Evolutionary conservation across 2,888 invertebrate genomes (phyloP).

Genomic region (Drosophila austrosaltans): DNA sequence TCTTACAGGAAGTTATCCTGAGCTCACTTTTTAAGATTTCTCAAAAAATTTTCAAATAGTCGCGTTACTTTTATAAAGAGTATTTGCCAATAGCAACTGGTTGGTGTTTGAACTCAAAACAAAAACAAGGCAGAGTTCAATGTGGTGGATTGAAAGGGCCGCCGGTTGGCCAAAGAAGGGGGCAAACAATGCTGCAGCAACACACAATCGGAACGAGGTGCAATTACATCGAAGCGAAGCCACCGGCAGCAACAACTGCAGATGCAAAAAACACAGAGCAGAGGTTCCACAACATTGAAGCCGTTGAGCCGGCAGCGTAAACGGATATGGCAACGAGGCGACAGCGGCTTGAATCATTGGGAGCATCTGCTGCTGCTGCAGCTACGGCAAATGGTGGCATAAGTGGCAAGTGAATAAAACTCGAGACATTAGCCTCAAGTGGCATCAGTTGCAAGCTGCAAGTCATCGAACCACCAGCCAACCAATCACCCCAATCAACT

Average conservation of each 20-base stretch:
- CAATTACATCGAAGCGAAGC: constrained; percentile 40
- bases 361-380: constrained; percentile 70
- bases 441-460: constrained; percentile 79
- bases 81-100: constrained; percentile 11
- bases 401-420: constrained; percentile 79
- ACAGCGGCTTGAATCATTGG: constrained; percentile 65
- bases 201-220: constrained; percentile 43
- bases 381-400: constrained; percentile 38
- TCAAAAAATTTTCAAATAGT: not conserved
- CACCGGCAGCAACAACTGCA: constrained; percentile 52
- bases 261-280: constrained; percentile 55
- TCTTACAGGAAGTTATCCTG: too few relatives aligned
- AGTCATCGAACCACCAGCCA: constrained; percentile 40
- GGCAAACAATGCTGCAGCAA: constrained; percentile 48
- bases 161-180: constrained; percentile 32
- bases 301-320: constrained; percentile 54
- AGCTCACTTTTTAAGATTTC: not conserved
- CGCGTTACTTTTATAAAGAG: not conserved
- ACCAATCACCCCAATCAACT: constrained; percentile 35
- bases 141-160: constrained; percentile 41
- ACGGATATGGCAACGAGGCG: constrained; percentile 63
- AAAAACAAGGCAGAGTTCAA: constrained; percentile 53
- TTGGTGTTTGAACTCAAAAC: constrained; percentile 39
- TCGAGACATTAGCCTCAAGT: constrained; percentile 57
- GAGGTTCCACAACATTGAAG: constrained; percentile 45